Evolutionary conservation across 2,113 vertebrate species (phyloP), one percentile per base, ranked within the genome.

Genomic region (Melierax canorus): DNA sequence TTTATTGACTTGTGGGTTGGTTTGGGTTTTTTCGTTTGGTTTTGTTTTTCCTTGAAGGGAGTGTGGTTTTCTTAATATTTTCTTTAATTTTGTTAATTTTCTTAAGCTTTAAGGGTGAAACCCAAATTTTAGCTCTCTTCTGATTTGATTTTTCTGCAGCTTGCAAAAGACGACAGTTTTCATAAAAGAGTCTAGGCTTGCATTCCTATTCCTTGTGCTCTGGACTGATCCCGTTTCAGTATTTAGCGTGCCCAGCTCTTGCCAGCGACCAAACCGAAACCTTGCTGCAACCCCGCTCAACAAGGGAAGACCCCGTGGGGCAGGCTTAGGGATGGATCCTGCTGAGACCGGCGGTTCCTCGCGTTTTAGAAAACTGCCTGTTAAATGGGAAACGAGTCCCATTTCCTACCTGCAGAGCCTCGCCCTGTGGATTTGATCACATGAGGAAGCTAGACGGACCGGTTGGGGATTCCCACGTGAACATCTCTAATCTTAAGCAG

Each of bases 271-370:
- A 87, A 87, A 29, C n/a, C 18, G 17, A 94, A 92, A 72, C 56
- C 56, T 74, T 7, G 0, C 48, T 80, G 34, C 1, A 15, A 46
- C 12, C 48, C 36, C 0, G 0, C 38, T 67, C 55, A 69, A 22
- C 19, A 29, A 66, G 69, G 24, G 58, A 56, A 84, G 51, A 22
- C 15, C 34, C 39, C 4, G 0, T 17, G 36, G n/a, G 20, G 13
- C 30, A 88, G 38, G 62, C 6, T 92, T 84, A 72, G 17, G 55
- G 48, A 15, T 50, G 41, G 72, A 69, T 46, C 91, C 50, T 58
- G 50, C 64, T 67, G 83, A 71, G 83, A 34, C 29, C 14, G 0
- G 34, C 2, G 2, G 39, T 7, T 50, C 75, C 55, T 66, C 13
- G 0, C 22, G 46, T 17, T 69, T 80, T 43, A 39, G 23, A 74